These are phyloP conservation scores for Psittacula cyanocephala DNA, from an alignment of 2,113 vertebrate genomes.

Conservation along the genomic window DNA sequence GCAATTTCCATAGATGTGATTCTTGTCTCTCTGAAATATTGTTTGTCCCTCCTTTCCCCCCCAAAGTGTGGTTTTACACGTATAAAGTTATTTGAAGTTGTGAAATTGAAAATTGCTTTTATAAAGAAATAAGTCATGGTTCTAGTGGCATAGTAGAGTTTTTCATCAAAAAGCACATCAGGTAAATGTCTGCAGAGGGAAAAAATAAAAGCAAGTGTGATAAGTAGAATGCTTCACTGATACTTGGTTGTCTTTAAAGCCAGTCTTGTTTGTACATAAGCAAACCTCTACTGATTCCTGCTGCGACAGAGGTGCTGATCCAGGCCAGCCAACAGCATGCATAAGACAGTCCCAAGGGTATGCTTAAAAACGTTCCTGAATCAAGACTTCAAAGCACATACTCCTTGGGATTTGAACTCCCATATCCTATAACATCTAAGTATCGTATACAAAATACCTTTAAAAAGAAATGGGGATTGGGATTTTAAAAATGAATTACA, in stretches of 20 bases:
- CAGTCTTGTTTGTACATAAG: neutral
- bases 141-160: neutral
- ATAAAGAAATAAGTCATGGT: neutral
- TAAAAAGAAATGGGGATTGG: neutral
- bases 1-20: neutral
- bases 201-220: neutral
- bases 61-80: fast-evolving
- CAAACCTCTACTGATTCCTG: neutral
- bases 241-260: neutral
- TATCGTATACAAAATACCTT: neutral
- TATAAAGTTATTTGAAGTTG: neutral
- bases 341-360: neutral
- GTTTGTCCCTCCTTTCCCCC: neutral
- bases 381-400: neutral
- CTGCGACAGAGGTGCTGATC: neutral
- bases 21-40: neutral
- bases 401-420: neutral
- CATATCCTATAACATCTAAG: neutral
- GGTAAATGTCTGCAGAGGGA: neutral
- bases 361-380: neutral
- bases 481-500: neutral
- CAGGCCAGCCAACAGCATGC: neutral
- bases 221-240: neutral
- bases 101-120: neutral
- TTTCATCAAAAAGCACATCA: neutral